Conservation (phyloP, 64 coral and sea anemone species). For the Astreopora myriophthalma region DNA sequence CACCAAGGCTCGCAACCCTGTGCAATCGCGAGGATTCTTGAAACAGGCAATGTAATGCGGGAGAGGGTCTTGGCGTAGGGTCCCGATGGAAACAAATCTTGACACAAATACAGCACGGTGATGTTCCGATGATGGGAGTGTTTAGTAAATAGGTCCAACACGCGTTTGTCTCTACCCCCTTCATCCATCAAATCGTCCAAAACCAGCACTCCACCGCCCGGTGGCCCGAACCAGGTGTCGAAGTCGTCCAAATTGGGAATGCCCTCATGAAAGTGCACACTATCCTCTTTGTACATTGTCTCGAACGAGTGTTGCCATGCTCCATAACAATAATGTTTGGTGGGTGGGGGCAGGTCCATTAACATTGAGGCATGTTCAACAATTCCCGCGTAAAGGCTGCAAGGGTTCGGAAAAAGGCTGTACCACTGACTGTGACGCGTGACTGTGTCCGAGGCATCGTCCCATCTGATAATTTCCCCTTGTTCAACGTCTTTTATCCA, state of each 20-base stretch:
- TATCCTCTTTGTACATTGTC: no score
- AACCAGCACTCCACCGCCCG: slow-evolving; percentile 22
- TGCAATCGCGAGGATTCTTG: slow-evolving; percentile 58
- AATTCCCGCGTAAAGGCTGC: no score
- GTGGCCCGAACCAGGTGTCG: not conserved
- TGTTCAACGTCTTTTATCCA: not conserved
- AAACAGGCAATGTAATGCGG: slow-evolving; percentile 51
- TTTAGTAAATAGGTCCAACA: slow-evolving; percentile 38
- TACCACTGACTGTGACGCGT: no score
- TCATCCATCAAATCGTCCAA: slow-evolving; percentile 62
- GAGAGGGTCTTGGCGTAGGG: slow-evolving; percentile 14
- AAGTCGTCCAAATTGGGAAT: not conserved
- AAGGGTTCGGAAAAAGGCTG: not conserved
- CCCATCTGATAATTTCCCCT: not conserved
- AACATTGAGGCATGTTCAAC: not conserved
- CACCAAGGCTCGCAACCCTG: no score
- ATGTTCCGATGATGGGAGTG: not conserved
- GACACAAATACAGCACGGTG: slow-evolving; percentile 13
- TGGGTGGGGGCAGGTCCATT: no score
- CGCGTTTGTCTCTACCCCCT: not conserved
- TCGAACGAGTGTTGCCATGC: not conserved
- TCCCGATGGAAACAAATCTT: slow-evolving; percentile 45
- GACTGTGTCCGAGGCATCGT: not conserved
- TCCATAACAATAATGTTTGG: not conserved
- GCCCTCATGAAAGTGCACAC: not conserved